A percentile compares a stretch with the other conserved stretches of the same genome.
phyloP scores from a whole-genome alignment of 2,797 vertebrate genomes.

The Phylloscopus collybita region DNA sequence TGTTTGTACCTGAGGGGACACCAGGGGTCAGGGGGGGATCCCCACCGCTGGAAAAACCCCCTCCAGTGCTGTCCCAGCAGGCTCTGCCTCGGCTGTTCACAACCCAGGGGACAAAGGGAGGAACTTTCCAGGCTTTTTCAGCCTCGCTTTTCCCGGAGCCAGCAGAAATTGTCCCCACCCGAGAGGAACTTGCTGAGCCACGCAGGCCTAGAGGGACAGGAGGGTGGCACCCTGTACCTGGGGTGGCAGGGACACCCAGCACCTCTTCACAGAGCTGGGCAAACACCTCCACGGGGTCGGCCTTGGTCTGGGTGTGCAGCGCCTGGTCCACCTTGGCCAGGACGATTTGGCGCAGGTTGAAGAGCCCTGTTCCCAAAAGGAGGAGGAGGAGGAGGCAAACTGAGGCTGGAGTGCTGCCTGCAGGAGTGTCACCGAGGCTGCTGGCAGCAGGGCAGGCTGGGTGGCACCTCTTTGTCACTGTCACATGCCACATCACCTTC shows the following conservation, averaged over 20 bases:
- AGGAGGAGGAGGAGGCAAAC: not conserved
- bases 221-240: conserved; percentile 73
- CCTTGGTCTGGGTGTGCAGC: conserved; percentile 85
- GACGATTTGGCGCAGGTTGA: conserved; percentile 95
- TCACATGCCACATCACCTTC: not conserved
- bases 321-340: conserved; percentile 94
- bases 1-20: conserved; percentile 79
- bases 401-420: not conserved
- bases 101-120: not conserved
- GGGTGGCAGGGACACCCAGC: conserved; percentile 88
- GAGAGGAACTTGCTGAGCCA: not conserved
- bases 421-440: rapidly evolving
- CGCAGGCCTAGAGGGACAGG: not conserved
- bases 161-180: not conserved
- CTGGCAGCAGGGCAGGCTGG: not conserved
- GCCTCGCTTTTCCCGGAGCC: not conserved
- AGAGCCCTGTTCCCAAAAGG: conserved; percentile 81
- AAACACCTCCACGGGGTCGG: conserved; percentile 89
- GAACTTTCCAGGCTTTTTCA: not conserved
- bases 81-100: not conserved
- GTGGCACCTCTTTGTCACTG: not conserved
- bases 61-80: not conserved
- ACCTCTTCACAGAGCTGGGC: conserved; percentile 86
- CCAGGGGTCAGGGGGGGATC: rapidly evolving
- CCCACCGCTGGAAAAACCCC: rapidly evolving